phyloP scores from a whole-genome alignment of 1,140 invertebrate genomes.

The Neodiprion lecontei region DNA sequence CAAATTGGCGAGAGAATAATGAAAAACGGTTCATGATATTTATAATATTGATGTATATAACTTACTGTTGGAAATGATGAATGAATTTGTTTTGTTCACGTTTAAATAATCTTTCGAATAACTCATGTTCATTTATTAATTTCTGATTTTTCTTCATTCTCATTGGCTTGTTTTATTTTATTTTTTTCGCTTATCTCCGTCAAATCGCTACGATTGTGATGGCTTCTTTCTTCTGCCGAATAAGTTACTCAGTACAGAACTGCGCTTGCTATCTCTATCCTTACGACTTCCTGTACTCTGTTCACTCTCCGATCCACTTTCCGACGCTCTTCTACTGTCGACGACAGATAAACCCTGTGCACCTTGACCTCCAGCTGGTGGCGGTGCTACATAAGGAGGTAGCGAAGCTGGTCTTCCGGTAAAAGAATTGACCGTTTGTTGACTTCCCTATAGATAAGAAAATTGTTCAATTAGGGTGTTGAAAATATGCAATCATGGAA shows the following conservation, averaged over 20 bases:
- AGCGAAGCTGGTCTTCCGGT: conserved; percentile 55
- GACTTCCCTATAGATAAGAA: conserved; percentile 38
- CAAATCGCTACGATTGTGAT: conserved; percentile 51
- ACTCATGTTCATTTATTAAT: no score
- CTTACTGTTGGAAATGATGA: no score
- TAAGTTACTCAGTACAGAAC: conserved; percentile 58
- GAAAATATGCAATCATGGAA: neutral
- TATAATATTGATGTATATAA: no score
- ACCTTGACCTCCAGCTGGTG: conserved; percentile 47
- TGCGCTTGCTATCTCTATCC: conserved; percentile 58
- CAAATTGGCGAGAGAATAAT: no score
- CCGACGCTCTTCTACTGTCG: conserved; percentile 53
- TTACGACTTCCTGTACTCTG: conserved; percentile 54
- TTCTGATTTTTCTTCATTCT: neutral
- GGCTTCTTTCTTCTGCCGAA: conserved; percentile 59
- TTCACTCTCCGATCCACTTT: conserved; percentile 62
- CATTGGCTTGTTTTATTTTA: neutral
- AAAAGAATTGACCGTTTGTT: conserved; percentile 49
- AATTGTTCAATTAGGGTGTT: neutral
- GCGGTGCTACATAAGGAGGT: conserved; percentile 58
- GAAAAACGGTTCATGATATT: no score
- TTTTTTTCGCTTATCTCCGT: neutral
- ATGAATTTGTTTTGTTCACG: no score
- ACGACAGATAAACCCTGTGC: conserved; percentile 46
- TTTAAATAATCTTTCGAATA: no score